Conservation (phyloP, 2,797 vertebrate species). For the Allenopithecus nigroviridis region DNA sequence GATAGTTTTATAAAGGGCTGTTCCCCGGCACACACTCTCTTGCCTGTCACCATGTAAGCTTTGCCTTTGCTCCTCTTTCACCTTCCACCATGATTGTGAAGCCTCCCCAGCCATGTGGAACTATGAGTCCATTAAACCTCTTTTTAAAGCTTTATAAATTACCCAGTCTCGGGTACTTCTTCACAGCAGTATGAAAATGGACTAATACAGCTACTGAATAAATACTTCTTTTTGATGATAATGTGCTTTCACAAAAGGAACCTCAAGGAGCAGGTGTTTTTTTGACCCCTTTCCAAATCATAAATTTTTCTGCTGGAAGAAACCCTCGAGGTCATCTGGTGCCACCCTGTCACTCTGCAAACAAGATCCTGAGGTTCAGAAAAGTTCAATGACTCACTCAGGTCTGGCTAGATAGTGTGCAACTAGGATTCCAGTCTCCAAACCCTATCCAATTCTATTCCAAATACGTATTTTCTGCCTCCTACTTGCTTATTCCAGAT, state of each 20-base stretch:
- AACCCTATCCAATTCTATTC: neutral
- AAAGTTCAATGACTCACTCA: neutral
- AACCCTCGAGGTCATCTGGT: neutral
- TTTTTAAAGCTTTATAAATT: neutral
- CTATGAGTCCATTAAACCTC: neutral
- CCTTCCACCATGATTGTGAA: neutral
- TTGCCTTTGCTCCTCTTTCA: neutral
- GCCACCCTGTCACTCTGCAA: neutral
- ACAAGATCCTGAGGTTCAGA: neutral
- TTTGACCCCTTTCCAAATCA: neutral
- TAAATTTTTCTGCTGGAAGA: neutral
- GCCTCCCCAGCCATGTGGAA: neutral
- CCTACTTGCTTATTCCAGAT: neutral
- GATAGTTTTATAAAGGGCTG: neutral
- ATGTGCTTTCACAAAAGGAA: neutral
- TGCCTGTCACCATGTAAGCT: neutral
- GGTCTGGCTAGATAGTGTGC: neutral
- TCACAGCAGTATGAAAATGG: neutral
- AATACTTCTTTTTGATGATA: neutral
- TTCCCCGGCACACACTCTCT: neutral
- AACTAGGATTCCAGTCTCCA: neutral
- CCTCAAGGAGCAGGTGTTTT: neutral
- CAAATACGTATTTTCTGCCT: neutral
- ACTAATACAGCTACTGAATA: neutral
- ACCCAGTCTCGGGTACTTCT: neutral